phyloP scores from a whole-genome alignment of 1,140 invertebrate species.

The Mylabris phalerata region DNA sequence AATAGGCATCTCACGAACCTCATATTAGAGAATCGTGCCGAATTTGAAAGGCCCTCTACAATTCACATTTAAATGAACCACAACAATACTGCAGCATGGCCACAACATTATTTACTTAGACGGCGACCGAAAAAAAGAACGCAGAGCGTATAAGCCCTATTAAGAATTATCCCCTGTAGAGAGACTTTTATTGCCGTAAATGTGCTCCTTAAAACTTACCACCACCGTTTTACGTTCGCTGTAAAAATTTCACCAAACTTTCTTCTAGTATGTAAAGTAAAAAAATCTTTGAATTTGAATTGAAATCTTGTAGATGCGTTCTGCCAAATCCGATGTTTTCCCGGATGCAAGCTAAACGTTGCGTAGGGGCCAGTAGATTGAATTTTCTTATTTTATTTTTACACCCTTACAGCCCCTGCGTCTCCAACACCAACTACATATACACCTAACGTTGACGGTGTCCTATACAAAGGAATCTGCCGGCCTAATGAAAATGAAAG shows the following conservation, averaged over 20 bases:
- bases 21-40: conserved; percentile 15
- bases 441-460: conserved; percentile 19
- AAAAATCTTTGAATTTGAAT: neutral
- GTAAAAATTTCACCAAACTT: no score
- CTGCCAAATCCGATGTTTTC: conserved; percentile 16
- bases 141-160: no score
- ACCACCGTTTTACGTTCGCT: no score
- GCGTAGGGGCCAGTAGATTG: conserved; percentile 38
- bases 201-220: no score
- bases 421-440: conserved; percentile 17
- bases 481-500: conserved; percentile 13
- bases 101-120: no score
- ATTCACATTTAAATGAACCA: conserved; percentile 20
- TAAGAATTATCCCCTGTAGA: no score
- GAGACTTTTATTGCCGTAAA: no score
- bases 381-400: conserved; percentile 40
- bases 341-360: conserved; percentile 35
- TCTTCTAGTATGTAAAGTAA: no score
- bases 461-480: conserved; percentile 16
- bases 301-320: neutral
- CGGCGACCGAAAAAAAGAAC: no score
- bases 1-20: conserved; percentile 17
- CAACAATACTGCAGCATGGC: neutral
- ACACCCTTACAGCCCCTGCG: conserved; percentile 23
- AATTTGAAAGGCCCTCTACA: conserved; percentile 15